These are phyloP conservation scores for Oreotrochilus melanogaster DNA, from an alignment of 2,113 vertebrate genomes.

Conservation along the genomic window DNA sequence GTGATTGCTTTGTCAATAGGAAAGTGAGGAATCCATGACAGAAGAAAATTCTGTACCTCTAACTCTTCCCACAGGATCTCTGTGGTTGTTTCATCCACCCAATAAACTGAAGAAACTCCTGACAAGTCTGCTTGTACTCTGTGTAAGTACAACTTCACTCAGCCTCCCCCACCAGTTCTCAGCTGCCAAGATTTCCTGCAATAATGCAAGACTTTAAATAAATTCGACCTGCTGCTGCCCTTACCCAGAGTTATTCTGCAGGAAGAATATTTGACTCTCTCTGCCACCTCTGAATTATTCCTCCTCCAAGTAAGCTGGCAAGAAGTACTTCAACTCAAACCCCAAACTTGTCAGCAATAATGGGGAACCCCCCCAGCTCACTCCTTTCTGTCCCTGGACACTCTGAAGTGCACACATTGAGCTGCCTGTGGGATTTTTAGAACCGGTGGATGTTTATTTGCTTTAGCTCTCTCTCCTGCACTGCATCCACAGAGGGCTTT, in stretches of 20 bases:
- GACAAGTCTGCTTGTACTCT: not conserved
- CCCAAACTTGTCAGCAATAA: not conserved
- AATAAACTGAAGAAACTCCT: not conserved
- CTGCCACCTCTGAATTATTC: not conserved
- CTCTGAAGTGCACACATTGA: rapidly evolving
- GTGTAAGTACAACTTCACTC: not conserved
- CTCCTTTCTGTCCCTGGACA: not conserved
- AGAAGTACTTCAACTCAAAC: not conserved
- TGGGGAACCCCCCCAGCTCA: not conserved
- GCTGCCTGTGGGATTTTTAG: not conserved
- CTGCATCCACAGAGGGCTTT: not conserved
- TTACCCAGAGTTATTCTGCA: not conserved
- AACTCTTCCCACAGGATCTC: not conserved
- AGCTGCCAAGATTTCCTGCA: not conserved
- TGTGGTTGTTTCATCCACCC: not conserved
- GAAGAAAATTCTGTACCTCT: not conserved
- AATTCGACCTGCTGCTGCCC: not conserved
- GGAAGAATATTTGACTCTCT: not conserved
- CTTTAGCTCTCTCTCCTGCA: not conserved
- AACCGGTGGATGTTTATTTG: rapidly evolving
- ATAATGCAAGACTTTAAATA: not conserved
- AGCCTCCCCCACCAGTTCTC: not conserved
- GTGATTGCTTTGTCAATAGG: not conserved
- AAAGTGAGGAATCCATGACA: not conserved
- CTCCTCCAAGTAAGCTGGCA: not conserved